Base-by-base conservation (phyloP, 1,140 invertebrate species). In the Drosophila quadrilineata region DNA sequence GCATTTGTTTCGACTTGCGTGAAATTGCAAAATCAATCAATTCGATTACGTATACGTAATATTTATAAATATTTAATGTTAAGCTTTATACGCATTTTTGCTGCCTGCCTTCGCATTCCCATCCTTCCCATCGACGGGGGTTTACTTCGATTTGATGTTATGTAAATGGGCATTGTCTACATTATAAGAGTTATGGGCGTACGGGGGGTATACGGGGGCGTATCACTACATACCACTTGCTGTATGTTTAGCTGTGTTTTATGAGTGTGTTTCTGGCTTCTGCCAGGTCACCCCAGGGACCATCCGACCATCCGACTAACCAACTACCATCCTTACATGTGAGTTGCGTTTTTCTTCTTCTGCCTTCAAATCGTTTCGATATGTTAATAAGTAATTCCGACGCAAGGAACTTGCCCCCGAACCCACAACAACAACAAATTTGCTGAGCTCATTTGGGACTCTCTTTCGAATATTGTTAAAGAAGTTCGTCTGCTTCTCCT, bases 21-120 rank as follows among this genome's bases (percentile, higher is more conserved):
- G 75, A 80, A 80, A 80, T 80, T 68, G 75, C 75, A 64, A 80
- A 80, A 80, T 80, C 75, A 80, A 80, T 80, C 75, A 75, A 80
- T 75, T 80, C 75, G 75, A 80, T 80, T 80, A 80, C 75, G 75
- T 74, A 80, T 80, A 80, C 72, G 75, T 60, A 80, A 80, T 80
- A 75, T 75, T 80, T 80, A 64, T 80, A 80, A 80, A 80, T 80
- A 75, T 80, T 80, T 80, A 52, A 80, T 75, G 75, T 60, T 64
- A 56, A 75, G 67, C 75, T 68, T 71, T 80, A 70, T 60, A 65
- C 64, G 53, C 36, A 71, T 64, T 52, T 71, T 59, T 48, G 19
- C 17, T 28, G 38, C 16, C 31, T 48, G 26, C n/a, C 46, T 12
- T 26, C 17, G 10, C 38, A 19, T 41, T 22, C 9, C n/a, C n/a